These are phyloP conservation scores for Addax nasomaculatus DNA, from an alignment of 2,113 vertebrate species.

Conservation along the genomic window DNA sequence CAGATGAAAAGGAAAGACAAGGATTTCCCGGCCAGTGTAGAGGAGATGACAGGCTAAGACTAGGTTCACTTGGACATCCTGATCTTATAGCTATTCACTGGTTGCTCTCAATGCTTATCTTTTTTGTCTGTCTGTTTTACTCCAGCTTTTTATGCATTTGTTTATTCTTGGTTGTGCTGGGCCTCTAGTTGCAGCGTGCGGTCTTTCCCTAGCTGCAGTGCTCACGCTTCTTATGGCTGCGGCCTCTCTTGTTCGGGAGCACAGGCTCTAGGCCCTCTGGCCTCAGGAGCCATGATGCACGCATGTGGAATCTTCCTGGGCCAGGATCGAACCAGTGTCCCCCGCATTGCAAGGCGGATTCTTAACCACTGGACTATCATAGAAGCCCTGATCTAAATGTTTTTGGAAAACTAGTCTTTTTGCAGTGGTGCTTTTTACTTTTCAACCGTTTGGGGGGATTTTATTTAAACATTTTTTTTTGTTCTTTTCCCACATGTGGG, in stretches of 20 bases:
- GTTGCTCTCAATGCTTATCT: background rate
- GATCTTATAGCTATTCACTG: background rate
- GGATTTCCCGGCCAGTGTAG: background rate
- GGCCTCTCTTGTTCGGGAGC: background rate
- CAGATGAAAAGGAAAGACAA: background rate
- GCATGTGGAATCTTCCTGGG: background rate
- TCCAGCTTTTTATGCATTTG: background rate
- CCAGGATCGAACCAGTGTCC: background rate
- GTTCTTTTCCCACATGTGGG: background rate
- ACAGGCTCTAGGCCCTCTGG: accelerated
- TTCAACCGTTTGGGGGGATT: background rate
- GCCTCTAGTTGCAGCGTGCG: background rate
- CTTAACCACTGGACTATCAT: background rate
- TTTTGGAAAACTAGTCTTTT: background rate
- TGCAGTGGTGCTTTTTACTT: background rate
- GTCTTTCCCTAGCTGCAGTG: background rate
- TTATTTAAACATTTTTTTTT: background rate
- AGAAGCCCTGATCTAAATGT: background rate
- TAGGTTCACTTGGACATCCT: background rate
- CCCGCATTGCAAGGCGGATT: background rate
- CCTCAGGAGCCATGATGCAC: background rate
- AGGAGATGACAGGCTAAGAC: background rate
- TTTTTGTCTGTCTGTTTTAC: background rate
- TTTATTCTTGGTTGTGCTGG: background rate
- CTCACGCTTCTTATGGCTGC: background rate